These are phyloP conservation scores for Crocallis elinguaria DNA, from an alignment of 2,888 invertebrate species.

Conservation along the genomic window DNA sequence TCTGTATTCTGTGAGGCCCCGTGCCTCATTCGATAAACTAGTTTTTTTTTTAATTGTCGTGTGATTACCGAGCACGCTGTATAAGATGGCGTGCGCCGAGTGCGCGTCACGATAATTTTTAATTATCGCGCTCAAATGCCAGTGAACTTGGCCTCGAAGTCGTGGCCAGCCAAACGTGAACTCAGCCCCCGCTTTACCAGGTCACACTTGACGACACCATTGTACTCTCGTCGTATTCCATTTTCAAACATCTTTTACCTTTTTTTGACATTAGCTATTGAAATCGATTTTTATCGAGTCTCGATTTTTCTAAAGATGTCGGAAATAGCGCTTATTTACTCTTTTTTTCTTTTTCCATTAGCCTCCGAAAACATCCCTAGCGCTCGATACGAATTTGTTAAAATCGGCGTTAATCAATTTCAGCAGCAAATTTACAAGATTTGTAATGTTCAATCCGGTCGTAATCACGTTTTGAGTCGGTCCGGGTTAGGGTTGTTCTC, in stretches of 20 bases:
- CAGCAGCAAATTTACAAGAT: conserved; percentile 6
- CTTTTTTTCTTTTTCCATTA: too few species aligned
- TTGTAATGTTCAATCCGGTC: conserved; percentile 20
- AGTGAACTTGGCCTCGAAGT: conserved; percentile 83
- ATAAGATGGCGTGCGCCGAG: conserved; percentile 77
- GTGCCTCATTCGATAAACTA: conserved; percentile 31
- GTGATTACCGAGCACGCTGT: conserved; percentile 58
- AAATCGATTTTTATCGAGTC: background rate
- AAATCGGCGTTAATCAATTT: conserved; percentile 20
- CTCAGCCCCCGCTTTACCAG: conserved; percentile 69
- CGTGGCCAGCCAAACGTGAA: conserved; percentile 66
- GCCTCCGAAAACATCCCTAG: background rate
- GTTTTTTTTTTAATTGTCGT: conserved; percentile 48
- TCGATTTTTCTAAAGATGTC: background rate
- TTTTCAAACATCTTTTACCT: conserved; percentile 44
- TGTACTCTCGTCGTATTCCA: conserved; percentile 51
- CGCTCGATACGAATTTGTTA: background rate
- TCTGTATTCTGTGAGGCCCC: too few species aligned
- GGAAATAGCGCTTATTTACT: background rate
- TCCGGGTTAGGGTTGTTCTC: conserved; percentile 37
- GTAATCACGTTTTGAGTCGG: conserved; percentile 27
- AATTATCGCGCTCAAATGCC: conserved; percentile 84
- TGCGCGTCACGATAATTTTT: conserved; percentile 83
- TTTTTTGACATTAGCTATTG: conserved; percentile 26
- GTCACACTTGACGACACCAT: conserved; percentile 77